Conservation (phyloP, 2,797 vertebrate species). For the Champsocephalus gunnari region DNA sequence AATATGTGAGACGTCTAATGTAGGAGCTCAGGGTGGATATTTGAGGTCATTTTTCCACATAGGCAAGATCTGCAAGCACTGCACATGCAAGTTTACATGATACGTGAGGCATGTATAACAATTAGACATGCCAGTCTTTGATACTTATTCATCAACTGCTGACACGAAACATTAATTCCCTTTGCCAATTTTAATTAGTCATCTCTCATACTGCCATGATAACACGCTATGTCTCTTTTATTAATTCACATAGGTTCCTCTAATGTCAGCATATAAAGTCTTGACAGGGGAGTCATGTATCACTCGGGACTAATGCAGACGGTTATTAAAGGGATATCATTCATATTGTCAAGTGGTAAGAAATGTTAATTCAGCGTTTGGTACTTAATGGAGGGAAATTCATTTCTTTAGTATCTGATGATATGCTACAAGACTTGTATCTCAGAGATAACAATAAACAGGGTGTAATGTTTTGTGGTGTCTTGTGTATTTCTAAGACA, state of each 20-base stretch:
- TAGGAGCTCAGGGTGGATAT: background rate
- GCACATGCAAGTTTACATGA: constrained; percentile 37
- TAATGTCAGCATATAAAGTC: constrained; percentile 71
- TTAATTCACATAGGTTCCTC: constrained; percentile 73
- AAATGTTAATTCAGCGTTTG: constrained; percentile 62
- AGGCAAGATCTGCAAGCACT: constrained; percentile 31
- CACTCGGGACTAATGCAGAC: constrained; percentile 53
- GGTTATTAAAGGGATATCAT: constrained; percentile 65
- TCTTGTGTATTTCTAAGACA: constrained; percentile 2
- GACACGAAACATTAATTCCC: constrained; percentile 74
- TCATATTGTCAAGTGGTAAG: constrained; percentile 61
- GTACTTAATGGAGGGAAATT: constrained; percentile 7
- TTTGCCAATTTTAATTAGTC: constrained; percentile 73
- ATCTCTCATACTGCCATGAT: constrained; percentile 57
- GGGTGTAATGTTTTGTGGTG: background rate
- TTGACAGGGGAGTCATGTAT: constrained; percentile 65
- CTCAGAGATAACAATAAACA: background rate
- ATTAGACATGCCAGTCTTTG: constrained; percentile 59
- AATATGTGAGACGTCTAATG: background rate
- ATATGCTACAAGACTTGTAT: constrained; percentile 4
- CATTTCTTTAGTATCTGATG: constrained; percentile 1
- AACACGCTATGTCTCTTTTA: constrained; percentile 61
- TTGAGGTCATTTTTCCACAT: constrained; percentile 1
- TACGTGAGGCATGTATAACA: constrained; percentile 46
- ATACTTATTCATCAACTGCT: constrained; percentile 75